These are phyloP conservation scores for Dicycla oo DNA, from an alignment of 2,888 invertebrate genomes.

Conservation along the genomic window DNA sequence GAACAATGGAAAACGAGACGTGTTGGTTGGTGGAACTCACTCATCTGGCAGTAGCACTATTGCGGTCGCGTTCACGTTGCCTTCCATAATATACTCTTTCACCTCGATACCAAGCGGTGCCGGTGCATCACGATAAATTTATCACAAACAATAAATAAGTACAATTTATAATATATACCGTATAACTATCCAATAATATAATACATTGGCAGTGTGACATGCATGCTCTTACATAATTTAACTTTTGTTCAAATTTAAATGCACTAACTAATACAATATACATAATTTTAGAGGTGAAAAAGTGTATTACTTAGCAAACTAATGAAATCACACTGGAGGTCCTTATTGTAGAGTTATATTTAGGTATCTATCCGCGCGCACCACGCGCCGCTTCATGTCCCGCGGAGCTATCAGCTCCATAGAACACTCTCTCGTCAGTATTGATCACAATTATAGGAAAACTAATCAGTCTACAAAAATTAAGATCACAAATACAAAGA, in stretches of 20 bases:
- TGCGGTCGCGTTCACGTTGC: constrained; percentile 61
- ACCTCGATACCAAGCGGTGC: constrained; percentile 66
- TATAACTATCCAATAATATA: constrained; percentile 77
- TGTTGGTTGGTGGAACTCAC: constrained; percentile 66
- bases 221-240: constrained; percentile 79
- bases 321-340: constrained; percentile 76
- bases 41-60: constrained; percentile 75
- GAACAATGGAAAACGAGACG: constrained; percentile 73
- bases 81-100: constrained; percentile 71
- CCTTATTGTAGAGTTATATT: constrained; percentile 74
- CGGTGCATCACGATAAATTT: constrained; percentile 65
- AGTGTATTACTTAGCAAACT: constrained; percentile 74
- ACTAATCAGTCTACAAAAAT: constrained; percentile 68
- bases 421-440: constrained; percentile 55
- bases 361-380: constrained; percentile 65
- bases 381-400: constrained; percentile 47
- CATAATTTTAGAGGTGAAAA: constrained; percentile 76
- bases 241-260: constrained; percentile 84
- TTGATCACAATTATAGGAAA: constrained; percentile 66
- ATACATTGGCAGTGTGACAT: constrained; percentile 83
- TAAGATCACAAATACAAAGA: constrained; percentile 63
- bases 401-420: constrained; percentile 45
- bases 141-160: constrained; percentile 83
- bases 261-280: constrained; percentile 80
- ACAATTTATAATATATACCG: constrained; percentile 77